phyloP scores from a whole-genome alignment of 2,797 vertebrate genomes.

The Hypotaenidia okinawae region DNA sequence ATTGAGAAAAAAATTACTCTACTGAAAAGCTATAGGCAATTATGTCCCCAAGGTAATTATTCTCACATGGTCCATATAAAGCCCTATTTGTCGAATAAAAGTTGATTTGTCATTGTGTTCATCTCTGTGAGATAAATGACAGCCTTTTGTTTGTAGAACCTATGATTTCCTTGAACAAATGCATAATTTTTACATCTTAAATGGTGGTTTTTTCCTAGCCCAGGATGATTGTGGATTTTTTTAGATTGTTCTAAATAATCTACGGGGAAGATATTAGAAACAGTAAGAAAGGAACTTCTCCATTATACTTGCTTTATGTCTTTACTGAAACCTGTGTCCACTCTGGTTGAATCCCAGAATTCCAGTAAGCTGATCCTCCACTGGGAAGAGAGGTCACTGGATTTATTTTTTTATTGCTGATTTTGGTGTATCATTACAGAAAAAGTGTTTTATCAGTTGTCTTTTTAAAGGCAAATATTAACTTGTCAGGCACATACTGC shows the following conservation, averaged over 20 bases:
- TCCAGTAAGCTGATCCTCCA: neutral
- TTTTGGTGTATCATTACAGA: neutral
- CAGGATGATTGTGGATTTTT: neutral
- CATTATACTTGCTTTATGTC: neutral
- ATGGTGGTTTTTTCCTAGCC: neutral
- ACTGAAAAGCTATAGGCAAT: neutral
- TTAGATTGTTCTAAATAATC: neutral
- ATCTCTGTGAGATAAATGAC: neutral
- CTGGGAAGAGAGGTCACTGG: neutral
- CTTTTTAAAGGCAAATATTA: conserved; percentile 16
- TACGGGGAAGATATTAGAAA: conserved; percentile 14
- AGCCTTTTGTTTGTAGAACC: neutral
- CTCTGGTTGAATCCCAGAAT: neutral
- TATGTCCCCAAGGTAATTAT: neutral
- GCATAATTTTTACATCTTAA: neutral
- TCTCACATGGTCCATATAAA: neutral
- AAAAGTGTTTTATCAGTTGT: neutral
- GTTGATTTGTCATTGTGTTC: neutral
- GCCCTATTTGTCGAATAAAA: neutral
- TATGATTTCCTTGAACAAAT: neutral
- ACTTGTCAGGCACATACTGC: neutral
- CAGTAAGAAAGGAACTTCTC: neutral
- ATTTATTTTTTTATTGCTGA: neutral
- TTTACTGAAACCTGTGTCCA: neutral
- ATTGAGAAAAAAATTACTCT: neutral